Conservation (phyloP, 2,113 vertebrate species). For the Pseudorasbora parva region DNA sequence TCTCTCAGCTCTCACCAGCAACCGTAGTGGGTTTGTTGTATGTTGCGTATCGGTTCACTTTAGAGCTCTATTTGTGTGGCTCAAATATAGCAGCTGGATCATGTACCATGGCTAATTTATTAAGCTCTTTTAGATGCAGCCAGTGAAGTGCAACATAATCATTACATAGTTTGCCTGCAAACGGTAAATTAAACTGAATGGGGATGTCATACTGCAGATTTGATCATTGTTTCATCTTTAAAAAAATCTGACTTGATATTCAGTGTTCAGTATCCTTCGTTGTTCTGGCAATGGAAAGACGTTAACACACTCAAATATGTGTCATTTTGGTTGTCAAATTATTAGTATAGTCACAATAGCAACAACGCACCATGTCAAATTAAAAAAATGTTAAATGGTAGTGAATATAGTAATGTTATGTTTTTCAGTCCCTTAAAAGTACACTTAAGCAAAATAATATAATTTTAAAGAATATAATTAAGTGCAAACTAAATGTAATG, state of each 20-base stretch:
- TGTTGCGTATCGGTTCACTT: background rate
- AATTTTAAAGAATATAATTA: background rate
- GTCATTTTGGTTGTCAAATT: background rate
- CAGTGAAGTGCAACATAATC: background rate
- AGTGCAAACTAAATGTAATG: background rate
- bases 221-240: background rate
- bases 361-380: background rate
- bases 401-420: background rate
- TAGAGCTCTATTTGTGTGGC: background rate
- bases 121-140: too few species aligned
- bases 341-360: background rate
- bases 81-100: background rate
- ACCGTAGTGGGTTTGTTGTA: background rate
- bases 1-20: background rate
- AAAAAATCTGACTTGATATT: background rate
- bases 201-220: background rate
- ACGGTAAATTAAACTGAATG: background rate
- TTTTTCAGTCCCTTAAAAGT: background rate
- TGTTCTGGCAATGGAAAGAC: background rate
- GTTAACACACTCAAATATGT: background rate
- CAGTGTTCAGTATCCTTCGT: background rate
- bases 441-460: background rate
- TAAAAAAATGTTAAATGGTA: background rate
- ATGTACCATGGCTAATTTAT: background rate
- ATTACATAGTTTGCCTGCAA: background rate